Evolutionary conservation across 2,888 invertebrate species (phyloP).

Genomic region (Oligia strigilis): DNA sequence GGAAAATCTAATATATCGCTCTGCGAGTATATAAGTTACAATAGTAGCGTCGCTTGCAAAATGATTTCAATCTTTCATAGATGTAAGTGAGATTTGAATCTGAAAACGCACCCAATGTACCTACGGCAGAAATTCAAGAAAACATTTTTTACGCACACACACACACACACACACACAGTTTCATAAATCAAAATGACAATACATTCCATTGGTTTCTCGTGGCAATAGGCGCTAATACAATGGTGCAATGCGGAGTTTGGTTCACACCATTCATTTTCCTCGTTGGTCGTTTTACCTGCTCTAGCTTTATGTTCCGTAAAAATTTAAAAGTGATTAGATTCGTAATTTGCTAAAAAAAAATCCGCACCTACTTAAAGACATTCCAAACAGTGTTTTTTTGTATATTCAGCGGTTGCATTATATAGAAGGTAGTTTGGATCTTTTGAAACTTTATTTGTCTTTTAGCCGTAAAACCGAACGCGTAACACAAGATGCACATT

Average conservation of each 20-base stretch:
- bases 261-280: slow-evolving; percentile 52
- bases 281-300: slow-evolving; percentile 20
- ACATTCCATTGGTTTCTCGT: slow-evolving; percentile 54
- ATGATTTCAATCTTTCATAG: neutral
- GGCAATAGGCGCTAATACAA: slow-evolving; percentile 56
- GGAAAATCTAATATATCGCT: neutral
- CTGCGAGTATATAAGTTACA: neutral
- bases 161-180: too few species aligned
- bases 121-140: neutral
- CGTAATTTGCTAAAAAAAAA: slow-evolving; percentile 18
- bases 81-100: slow-evolving; percentile 17
- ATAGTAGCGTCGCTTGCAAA: neutral
- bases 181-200: slow-evolving; percentile 54
- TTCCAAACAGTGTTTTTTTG: neutral
- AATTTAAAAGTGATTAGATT: slow-evolving; percentile 35
- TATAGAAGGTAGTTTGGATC: neutral
- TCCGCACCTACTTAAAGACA: neutral
- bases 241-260: slow-evolving; percentile 66
- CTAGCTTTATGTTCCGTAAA: slow-evolving; percentile 41
- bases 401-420: neutral
- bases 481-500: neutral
- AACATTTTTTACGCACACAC: slow-evolving; percentile 32
- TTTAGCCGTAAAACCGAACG: neutral
- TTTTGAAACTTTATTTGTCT: neutral
- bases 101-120: neutral